A percentile compares a stretch with the other conserved stretches of the same genome.
Evolutionary conservation across 2,888 invertebrate species (phyloP).

Genomic region (Dynastes grantii): DNA sequence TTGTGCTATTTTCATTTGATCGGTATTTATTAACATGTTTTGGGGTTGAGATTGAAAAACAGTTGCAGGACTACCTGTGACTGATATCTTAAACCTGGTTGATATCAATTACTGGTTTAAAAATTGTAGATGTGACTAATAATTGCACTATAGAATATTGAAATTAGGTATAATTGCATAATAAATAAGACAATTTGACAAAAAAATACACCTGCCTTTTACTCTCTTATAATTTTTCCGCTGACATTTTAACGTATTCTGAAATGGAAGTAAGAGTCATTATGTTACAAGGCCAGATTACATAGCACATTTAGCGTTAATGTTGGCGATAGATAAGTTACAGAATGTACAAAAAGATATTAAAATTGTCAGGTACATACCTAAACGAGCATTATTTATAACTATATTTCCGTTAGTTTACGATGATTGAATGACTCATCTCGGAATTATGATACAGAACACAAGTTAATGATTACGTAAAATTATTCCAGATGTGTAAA

Average conservation of each 20-base stretch:
- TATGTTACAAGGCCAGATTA: slow-evolving; percentile 3
- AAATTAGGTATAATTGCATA: too few species aligned
- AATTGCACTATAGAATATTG: too few species aligned
- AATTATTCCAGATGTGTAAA: background rate
- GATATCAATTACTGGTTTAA: too few species aligned
- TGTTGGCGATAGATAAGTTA: background rate
- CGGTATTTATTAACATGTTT: too few species aligned
- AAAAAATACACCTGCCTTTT: background rate
- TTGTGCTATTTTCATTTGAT: too few species aligned
- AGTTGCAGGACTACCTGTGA: too few species aligned
- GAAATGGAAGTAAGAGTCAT: slow-evolving; percentile 9
- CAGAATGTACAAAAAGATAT: background rate
- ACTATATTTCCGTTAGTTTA: slow-evolving; percentile 5
- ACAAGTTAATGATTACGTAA: background rate
- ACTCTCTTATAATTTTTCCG: background rate
- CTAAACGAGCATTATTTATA: background rate
- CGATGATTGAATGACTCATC: background rate
- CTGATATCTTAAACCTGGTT: too few species aligned
- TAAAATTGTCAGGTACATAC: background rate
- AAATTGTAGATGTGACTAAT: too few species aligned
- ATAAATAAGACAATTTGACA: background rate
- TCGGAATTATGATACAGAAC: background rate
- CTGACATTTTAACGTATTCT: slow-evolving; percentile 8
- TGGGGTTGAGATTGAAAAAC: too few species aligned
- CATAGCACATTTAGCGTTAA: background rate